Conservation (phyloP, 1,140 invertebrate genomes). For the Psix sp. region DNA sequence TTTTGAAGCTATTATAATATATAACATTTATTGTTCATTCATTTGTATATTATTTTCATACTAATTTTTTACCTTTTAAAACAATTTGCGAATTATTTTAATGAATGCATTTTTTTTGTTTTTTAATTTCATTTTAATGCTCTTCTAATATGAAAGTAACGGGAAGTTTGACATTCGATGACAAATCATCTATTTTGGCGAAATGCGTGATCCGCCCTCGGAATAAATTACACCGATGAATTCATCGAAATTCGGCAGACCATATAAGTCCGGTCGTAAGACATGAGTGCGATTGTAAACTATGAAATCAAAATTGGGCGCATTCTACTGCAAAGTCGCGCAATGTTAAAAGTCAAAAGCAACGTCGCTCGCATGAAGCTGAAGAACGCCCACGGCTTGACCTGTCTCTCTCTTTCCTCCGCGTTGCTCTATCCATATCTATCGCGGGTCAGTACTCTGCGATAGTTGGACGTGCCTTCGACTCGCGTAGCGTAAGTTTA, state of each 20-base stretch:
- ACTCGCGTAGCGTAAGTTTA: slow-evolving; percentile 44
- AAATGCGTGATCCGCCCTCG: slow-evolving; percentile 9
- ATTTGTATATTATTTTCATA: no score
- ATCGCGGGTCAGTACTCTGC: slow-evolving; percentile 49
- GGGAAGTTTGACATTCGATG: neutral
- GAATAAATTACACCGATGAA: no score
- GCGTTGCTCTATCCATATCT: slow-evolving; percentile 19
- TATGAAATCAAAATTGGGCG: slow-evolving; percentile 9
- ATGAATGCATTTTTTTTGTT: no score
- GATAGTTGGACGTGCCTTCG: slow-evolving; percentile 29
- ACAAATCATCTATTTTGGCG: slow-evolving; percentile 5
- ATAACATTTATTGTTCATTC: no score
- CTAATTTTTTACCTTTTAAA: no score
- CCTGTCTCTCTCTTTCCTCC: slow-evolving; percentile 21
- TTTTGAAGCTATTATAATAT: no score
- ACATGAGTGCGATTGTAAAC: slow-evolving; percentile 25
- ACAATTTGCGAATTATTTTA: no score
- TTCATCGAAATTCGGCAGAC: slow-evolving; percentile 10
- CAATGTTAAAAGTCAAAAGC: slow-evolving; percentile 29
- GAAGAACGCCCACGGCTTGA: slow-evolving; percentile 25
- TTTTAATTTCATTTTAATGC: neutral
- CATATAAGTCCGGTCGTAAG: slow-evolving; percentile 25
- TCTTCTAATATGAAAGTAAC: no score
- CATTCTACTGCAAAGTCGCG: slow-evolving; percentile 20
- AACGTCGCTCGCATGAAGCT: neutral